Evolutionary conservation across 2,113 vertebrate species (phyloP), one percentile per base, ranked within the genome.

Genomic region (Electrona antarctica): DNA sequence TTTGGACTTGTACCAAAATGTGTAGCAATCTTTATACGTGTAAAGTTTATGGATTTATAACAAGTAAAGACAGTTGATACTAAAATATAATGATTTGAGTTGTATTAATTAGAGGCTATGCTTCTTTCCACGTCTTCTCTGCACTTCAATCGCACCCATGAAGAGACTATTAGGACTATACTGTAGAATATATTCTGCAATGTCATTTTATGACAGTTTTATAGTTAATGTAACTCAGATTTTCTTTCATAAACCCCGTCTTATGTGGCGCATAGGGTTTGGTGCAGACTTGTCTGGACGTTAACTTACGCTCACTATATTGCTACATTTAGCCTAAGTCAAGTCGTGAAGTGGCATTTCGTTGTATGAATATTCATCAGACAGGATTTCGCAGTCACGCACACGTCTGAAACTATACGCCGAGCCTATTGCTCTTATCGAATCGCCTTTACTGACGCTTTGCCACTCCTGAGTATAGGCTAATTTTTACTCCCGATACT

Each of bases 351-450:
- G 60, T 71, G 74, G 64, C 65, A 60, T 85, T 83, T 84, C 77
- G 58, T 66, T 60, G 76, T 83, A 92, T 93, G 92, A 93, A 92
- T 92, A 93, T 91, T 89, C 90, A 92, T 90, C 80, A 92, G 90
- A 80, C 82, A 81, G 73, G 73, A 64, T 81, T 80, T 82, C 69
- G 56, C 66, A 70, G 64, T 67, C 49, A 67, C 64, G 29, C 66
- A 71, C 74, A 77, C 71, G 66, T 73, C 65, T 45, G 61, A 66
- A 54, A 63, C 51, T 54, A 12, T 41, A 4, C 14, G 73, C 58
- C 56, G 69, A 78, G 62, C 68, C 54, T 33, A 64, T 69, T 71
- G 62, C 69, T 81, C 70, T 84, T 80, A 86, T 85, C 85, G 76
- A 81, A 77, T 89, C 80, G 76, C 49, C 64, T 87, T 86, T 87